These are phyloP conservation scores for Aulostomus chinensis DNA, from an alignment of 2,797 vertebrate genomes.

Conservation along the genomic window DNA sequence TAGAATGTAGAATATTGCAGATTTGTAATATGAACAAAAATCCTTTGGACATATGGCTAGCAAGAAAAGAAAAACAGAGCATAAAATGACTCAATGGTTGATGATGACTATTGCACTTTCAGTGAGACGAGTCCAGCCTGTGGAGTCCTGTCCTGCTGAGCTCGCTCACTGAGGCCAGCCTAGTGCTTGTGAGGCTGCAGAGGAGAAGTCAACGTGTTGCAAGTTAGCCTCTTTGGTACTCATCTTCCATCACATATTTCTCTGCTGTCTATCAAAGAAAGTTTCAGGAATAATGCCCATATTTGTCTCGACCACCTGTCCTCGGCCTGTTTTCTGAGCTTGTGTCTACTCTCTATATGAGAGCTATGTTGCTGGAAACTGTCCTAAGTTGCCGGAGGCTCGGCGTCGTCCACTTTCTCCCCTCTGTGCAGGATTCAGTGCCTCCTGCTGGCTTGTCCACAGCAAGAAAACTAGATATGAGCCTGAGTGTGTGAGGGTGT, in stretches of 20 bases:
- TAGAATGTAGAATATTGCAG: no score
- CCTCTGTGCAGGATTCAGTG: constrained; percentile 40
- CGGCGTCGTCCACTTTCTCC: constrained; percentile 22
- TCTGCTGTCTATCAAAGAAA: not conserved
- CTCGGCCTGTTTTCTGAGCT: constrained; percentile 65
- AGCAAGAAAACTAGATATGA: constrained; percentile 15
- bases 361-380: constrained; percentile 66
- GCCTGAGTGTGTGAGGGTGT: constrained; percentile 25
- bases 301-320: constrained; percentile 64
- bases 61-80: no score
- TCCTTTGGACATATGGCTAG: no score
- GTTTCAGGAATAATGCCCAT: not conserved
- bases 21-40: no score
- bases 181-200: constrained; percentile 71
- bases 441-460: constrained; percentile 61
- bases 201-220: constrained; percentile 58
- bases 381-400: constrained; percentile 41
- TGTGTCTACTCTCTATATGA: no score
- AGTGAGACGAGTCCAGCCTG: no score
- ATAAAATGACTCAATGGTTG: no score
- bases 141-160: constrained; percentile 67
- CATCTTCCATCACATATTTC: constrained; percentile 33
- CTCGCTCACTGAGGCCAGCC: constrained; percentile 50
- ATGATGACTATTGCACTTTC: no score
- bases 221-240: constrained; percentile 55